Percentiles rank a stretch among this genome's conserved stretches.
These are phyloP conservation scores for Liopterus haemorrhoidalis DNA, from an alignment of 2,888 invertebrate species.

Conservation along the genomic window DNA sequence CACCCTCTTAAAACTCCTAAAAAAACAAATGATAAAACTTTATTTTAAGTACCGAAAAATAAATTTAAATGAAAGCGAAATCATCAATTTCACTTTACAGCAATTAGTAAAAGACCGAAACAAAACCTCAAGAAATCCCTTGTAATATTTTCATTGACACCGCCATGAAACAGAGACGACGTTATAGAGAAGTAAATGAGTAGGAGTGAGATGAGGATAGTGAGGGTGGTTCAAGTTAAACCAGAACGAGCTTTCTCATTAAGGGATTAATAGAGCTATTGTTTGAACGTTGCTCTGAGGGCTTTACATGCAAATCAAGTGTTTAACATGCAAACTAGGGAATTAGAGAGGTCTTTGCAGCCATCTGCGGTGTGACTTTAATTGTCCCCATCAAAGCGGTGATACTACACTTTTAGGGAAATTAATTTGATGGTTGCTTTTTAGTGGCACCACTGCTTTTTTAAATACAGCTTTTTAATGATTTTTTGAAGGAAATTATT, in stretches of 20 bases:
- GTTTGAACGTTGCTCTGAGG: slow-evolving; percentile 40
- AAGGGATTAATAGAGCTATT: slow-evolving; percentile 46
- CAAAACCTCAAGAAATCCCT: no score
- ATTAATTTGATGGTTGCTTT: no score
- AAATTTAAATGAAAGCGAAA: no score
- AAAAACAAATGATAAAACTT: no score
- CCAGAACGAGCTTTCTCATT: slow-evolving; percentile 39
- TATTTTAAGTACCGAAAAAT: no score
- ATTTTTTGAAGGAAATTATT: no score
- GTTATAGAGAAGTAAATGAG: neutral
- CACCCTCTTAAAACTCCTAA: no score
- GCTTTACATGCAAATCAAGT: slow-evolving; percentile 46
- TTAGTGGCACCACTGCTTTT: neutral
- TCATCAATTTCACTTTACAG: no score
- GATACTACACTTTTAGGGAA: no score
- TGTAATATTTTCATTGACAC: no score
- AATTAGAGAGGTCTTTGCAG: slow-evolving; percentile 38
- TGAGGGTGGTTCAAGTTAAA: slow-evolving; percentile 15
- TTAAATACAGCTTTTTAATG: neutral
- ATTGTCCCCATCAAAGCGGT: no score
- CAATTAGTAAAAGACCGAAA: no score
- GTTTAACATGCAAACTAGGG: slow-evolving; percentile 46
- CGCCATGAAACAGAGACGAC: slow-evolving; percentile 5
- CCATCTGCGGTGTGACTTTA: slow-evolving; percentile 17
- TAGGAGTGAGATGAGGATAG: slow-evolving; percentile 16